These are phyloP conservation scores for Achlya flavicornis DNA, from an alignment of 2,888 invertebrate genomes.

Conservation along the genomic window DNA sequence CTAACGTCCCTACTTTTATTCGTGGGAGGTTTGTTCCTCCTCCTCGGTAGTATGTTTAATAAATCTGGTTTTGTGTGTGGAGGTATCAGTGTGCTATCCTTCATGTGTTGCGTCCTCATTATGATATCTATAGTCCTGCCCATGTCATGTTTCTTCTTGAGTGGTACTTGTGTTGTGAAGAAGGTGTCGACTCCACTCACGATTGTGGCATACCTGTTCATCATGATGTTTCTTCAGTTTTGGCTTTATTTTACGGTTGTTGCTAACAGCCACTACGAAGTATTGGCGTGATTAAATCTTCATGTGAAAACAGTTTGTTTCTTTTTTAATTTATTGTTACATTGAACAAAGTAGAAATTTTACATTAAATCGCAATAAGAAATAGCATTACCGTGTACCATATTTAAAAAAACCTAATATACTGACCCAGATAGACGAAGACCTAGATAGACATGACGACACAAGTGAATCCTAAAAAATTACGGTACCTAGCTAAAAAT, in stretches of 20 bases:
- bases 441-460: too few relatives aligned
- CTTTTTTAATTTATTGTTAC: conserved; percentile 15
- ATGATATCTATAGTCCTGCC: conserved; percentile 32
- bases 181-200: conserved; percentile 31
- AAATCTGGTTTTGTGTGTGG: conserved; percentile 15
- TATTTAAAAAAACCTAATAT: too few relatives aligned
- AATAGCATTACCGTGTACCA: too few relatives aligned
- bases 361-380: too few relatives aligned
- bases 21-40: conserved; percentile 36
- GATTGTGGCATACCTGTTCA: conserved; percentile 25
- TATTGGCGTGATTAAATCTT: conserved; percentile 13
- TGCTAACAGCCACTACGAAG: conserved; percentile 35
- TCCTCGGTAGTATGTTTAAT: conserved; percentile 34
- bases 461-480: too few relatives aligned
- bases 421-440: too few relatives aligned
- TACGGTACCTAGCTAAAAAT: too few relatives aligned
- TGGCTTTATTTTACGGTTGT: conserved; percentile 59
- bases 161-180: conserved; percentile 42
- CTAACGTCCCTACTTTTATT: conserved; percentile 41
- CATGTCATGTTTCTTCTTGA: conserved; percentile 45
- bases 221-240: conserved; percentile 42
- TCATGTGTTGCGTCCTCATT: conserved; percentile 39
- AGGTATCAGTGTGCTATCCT: conserved; percentile 33
- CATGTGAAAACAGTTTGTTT: conserved; percentile 37
- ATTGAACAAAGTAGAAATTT: too few relatives aligned